Percentiles rank a stretch among this genome's conserved stretches.
Conservation (phyloP, 2,113 vertebrate species). For the Tauraco erythrolophus region DNA sequence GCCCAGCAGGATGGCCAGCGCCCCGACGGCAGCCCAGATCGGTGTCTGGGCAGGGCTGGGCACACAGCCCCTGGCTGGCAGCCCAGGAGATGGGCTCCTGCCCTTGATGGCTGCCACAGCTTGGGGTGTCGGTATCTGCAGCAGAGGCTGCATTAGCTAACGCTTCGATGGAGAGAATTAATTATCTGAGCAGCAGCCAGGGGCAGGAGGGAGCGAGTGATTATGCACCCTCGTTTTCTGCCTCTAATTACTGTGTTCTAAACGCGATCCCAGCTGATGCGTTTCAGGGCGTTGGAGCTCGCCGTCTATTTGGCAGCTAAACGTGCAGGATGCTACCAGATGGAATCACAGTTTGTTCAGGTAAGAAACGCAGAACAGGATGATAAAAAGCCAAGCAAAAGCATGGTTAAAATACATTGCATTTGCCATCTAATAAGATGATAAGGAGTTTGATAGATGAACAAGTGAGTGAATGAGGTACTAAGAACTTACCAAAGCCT, state of each 20-base stretch:
- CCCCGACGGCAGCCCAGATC: rapidly evolving
- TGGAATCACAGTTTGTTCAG: not conserved
- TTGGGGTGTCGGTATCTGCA: not conserved
- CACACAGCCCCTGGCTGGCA: not conserved
- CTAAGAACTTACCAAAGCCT: not conserved
- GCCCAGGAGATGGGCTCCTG: not conserved
- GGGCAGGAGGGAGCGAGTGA: conserved; percentile 42
- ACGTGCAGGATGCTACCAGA: not conserved
- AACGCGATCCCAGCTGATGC: conserved; percentile 25
- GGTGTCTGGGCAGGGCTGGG: not conserved
- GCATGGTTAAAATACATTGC: not conserved
- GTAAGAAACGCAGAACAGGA: not conserved
- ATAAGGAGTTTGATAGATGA: not conserved
- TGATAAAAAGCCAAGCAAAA: not conserved
- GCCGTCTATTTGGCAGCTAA: not conserved
- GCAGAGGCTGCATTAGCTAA: not conserved
- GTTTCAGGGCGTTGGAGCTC: not conserved
- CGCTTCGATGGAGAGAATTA: conserved; percentile 46
- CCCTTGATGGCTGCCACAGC: not conserved
- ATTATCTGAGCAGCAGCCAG: conserved; percentile 62
- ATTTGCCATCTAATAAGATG: not conserved
- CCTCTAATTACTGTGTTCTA: conserved; percentile 54
- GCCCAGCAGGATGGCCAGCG: not conserved
- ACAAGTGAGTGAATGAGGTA: not conserved
- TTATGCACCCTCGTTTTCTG: conserved; percentile 63